These are phyloP conservation scores for Colletes collaris DNA, from an alignment of 2,888 invertebrate genomes.

Conservation along the genomic window DNA sequence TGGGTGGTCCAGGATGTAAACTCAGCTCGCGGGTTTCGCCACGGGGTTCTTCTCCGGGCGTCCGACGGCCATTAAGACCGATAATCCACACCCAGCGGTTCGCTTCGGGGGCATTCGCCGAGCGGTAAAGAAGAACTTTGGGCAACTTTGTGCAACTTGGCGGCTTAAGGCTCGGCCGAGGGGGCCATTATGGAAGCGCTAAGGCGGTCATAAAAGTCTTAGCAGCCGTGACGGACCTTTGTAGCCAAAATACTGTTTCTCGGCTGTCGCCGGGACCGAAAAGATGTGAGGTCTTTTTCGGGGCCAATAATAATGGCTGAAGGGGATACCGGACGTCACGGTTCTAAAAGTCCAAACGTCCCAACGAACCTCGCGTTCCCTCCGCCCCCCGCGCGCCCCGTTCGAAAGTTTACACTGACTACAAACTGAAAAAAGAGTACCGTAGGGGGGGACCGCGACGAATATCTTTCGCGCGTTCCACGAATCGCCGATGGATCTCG, in stretches of 20 bases:
- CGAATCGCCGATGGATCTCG: conserved; percentile 48
- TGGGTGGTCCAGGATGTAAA: conserved; percentile 61
- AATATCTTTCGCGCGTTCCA: conserved; percentile 60
- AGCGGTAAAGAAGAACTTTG: conserved; percentile 18
- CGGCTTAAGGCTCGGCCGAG: conserved; percentile 35
- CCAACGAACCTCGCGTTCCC: conserved; percentile 7
- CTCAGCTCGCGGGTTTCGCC: conserved; percentile 40
- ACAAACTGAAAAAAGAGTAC: conserved; percentile 35
- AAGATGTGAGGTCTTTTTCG: conserved; percentile 58
- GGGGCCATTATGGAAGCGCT: conserved; percentile 61
- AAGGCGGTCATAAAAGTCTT: conserved; percentile 74
- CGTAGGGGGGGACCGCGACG: conserved; percentile 36
- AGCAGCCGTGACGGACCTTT: conserved; percentile 71
- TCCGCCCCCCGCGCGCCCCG: background rate
- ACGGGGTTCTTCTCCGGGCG: conserved; percentile 46
- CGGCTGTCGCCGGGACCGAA: conserved; percentile 57
- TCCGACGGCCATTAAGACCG: conserved; percentile 66
- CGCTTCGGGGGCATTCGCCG: conserved; percentile 6
- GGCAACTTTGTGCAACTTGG: conserved; percentile 68
- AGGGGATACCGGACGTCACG: conserved; percentile 57
- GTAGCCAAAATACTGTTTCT: conserved; percentile 73
- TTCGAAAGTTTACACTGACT: conserved; percentile 36
- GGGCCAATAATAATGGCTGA: conserved; percentile 49
- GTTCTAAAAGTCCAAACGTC: conserved; percentile 56
- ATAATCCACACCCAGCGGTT: conserved; percentile 67